Evolutionary conservation across 2,888 invertebrate genomes (phyloP).

Genomic region (Acheta domesticus): DNA sequence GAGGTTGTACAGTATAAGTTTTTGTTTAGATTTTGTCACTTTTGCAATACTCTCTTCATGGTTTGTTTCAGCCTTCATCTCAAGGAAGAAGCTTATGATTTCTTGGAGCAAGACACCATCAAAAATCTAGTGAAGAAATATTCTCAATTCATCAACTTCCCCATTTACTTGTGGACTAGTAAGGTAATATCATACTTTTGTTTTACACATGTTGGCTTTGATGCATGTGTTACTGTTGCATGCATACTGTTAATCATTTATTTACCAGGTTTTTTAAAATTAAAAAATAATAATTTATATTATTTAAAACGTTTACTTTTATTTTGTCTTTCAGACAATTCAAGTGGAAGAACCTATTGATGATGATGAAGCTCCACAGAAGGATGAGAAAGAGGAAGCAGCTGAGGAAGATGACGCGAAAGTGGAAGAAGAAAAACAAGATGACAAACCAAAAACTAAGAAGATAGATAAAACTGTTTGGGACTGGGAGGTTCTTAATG

Average conservation of each 20-base stretch:
- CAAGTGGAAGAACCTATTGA: constrained; percentile 71
- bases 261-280: no score
- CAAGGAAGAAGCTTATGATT: constrained; percentile 97
- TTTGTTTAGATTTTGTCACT: no score
- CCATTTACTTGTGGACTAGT: constrained; percentile 90
- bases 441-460: constrained; percentile 74
- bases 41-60: no score
- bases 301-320: background rate
- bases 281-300: no score
- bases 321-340: constrained; percentile 53
- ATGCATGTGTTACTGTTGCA: no score
- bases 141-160: constrained; percentile 99
- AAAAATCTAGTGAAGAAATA: constrained; percentile 92
- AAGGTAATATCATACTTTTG: constrained; percentile 47
- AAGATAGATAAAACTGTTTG: constrained; percentile 91
- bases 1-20: no score
- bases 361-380: constrained; percentile 38
- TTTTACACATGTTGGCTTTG: background rate
- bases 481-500: constrained; percentile 97
- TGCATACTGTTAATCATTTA: no score
- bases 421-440: constrained; percentile 68
- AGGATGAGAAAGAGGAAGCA: constrained; percentile 49
- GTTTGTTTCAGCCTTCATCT: constrained; percentile 67
- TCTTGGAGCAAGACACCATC: constrained; percentile 87
- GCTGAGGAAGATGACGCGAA: constrained; percentile 58